Percentiles rank a stretch among this genome's conserved stretches.
These are phyloP conservation scores for Pomacea maculata DNA, from an alignment of 1,140 invertebrate genomes.

Conservation along the genomic window DNA sequence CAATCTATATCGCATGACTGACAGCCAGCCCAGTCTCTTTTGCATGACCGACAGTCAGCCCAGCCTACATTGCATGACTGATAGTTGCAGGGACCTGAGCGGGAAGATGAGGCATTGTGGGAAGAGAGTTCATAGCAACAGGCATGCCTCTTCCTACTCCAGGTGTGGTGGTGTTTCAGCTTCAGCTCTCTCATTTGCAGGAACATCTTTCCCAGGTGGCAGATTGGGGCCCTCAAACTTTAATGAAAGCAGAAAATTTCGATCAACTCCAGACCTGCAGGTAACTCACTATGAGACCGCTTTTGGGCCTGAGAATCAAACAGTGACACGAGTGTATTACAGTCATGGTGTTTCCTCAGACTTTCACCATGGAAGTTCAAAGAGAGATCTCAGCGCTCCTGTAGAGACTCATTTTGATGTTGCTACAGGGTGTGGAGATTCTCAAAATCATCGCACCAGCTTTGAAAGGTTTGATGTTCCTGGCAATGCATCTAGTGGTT, in stretches of 20 bases:
- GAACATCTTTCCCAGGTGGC: too few relatives aligned
- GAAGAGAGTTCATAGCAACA: too few relatives aligned
- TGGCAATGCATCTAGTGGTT: not conserved
- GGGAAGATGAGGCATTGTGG: too few relatives aligned
- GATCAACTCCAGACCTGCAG: constrained; percentile 35
- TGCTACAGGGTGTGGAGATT: not conserved
- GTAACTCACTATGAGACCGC: constrained; percentile 55
- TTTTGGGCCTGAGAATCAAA: constrained; percentile 59
- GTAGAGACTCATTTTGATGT: constrained; percentile 54
- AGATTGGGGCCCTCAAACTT: constrained; percentile 2
- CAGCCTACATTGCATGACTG: not conserved
- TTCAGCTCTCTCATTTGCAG: constrained; percentile 13
- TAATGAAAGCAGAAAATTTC: constrained; percentile 21
- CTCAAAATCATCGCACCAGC: constrained; percentile 18
- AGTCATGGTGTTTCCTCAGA: constrained; percentile 51
- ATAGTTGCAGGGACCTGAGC: not conserved
- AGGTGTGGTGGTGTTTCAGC: constrained; percentile 3
- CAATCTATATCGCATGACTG: not conserved
- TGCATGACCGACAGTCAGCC: constrained; percentile 17
- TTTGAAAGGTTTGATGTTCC: constrained; percentile 27
- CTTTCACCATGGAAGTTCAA: constrained; percentile 39
- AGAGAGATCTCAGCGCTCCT: constrained; percentile 26
- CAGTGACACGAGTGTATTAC: constrained; percentile 56
- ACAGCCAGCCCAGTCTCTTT: constrained; percentile 16
- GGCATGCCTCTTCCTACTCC: too few relatives aligned